phyloP scores from a whole-genome alignment of 2,888 invertebrate species.

The Diloba caeruleocephala region DNA sequence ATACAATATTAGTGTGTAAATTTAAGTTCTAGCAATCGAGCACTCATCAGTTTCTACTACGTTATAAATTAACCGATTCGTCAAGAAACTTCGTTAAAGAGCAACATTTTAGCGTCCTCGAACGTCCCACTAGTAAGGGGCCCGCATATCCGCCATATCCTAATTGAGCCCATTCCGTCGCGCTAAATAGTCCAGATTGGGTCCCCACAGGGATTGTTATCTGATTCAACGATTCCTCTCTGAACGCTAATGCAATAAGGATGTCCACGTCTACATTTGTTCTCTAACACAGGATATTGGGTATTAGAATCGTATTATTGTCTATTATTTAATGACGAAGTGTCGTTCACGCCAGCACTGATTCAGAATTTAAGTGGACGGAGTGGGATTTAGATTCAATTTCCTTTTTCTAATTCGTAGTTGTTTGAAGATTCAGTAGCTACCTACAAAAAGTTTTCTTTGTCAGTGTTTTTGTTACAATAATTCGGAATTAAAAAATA shows the following conservation, averaged over 20 bases:
- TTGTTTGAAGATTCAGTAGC: conserved; percentile 11
- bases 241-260: conserved; percentile 82
- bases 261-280: conserved; percentile 76
- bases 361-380: conserved; percentile 51
- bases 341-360: conserved; percentile 51
- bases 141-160: conserved; percentile 87
- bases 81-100: neutral
- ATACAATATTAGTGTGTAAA: too few species aligned
- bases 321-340: conserved; percentile 59
- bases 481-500: neutral
- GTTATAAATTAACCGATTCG: neutral
- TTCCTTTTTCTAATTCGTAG: conserved; percentile 33
- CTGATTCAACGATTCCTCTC: conserved; percentile 80
- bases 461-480: conserved; percentile 3
- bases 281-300: conserved; percentile 72
- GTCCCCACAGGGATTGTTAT: conserved; percentile 79
- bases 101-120: conserved; percentile 65
- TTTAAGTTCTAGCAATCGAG: too few species aligned
- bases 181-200: conserved; percentile 86
- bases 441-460: conserved; percentile 6
- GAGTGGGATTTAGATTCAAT: conserved; percentile 49
- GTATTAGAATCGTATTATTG: conserved; percentile 64
- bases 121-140: conserved; percentile 75
- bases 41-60: too few species aligned
- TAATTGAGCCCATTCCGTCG: conserved; percentile 86